Conservation (phyloP, 2,797 vertebrate genomes). For the Percopsis omiscomaycus region DNA sequence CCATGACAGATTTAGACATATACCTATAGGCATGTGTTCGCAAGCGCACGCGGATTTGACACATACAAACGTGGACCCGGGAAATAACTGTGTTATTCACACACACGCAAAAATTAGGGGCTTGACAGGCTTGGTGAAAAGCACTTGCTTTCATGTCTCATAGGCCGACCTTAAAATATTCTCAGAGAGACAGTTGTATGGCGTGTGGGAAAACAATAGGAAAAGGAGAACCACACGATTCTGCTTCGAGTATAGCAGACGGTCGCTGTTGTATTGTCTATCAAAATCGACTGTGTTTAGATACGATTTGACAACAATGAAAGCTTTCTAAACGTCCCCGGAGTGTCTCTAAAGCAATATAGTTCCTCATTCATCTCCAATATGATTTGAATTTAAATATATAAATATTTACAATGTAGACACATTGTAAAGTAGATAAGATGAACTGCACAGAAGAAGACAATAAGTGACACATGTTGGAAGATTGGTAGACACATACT, state of each 20-base stretch:
- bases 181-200: neutral
- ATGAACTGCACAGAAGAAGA: neutral
- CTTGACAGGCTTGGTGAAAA: neutral
- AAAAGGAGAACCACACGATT: neutral
- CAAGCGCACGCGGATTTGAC: neutral
- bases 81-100: neutral
- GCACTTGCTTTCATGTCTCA: slow-evolving; percentile 2
- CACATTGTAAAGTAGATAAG: neutral
- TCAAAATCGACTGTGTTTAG: neutral
- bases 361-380: too few species aligned
- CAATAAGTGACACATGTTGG: neutral
- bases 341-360: too few species aligned
- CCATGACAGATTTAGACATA: slow-evolving; percentile 5
- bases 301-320: neutral
- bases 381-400: too few species aligned
- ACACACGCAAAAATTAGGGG: neutral
- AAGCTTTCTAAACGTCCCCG: neutral
- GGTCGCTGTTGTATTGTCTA: neutral
- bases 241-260: neutral
- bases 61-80: neutral
- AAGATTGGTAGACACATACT: neutral
- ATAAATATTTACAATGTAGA: too few species aligned
- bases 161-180: slow-evolving; percentile 1
- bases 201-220: neutral
- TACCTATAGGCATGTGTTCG: slow-evolving; percentile 24